A percentile compares a stretch with the other conserved stretches of the same genome.
These are phyloP conservation scores for Coelopa pilipes DNA, from an alignment of 2,888 invertebrate species.

Conservation along the genomic window DNA sequence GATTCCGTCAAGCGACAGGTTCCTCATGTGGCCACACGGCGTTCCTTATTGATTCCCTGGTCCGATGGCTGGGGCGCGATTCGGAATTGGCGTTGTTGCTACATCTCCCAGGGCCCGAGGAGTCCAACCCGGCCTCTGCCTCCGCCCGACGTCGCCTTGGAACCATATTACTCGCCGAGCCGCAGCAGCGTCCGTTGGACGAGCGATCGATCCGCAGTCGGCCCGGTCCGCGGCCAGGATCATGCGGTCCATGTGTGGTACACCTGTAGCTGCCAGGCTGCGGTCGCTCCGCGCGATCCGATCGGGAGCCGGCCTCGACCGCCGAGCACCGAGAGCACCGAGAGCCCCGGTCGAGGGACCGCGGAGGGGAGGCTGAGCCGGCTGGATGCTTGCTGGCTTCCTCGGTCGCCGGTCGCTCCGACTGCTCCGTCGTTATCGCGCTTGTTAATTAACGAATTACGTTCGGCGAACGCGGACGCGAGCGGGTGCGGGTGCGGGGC, in stretches of 20 bases:
- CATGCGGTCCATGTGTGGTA: conserved; percentile 13
- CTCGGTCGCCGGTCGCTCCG: neutral
- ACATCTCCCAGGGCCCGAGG: conserved; percentile 19
- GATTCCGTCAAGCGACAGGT: conserved; percentile 34
- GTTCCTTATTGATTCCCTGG: neutral
- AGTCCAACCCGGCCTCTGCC: too few species aligned
- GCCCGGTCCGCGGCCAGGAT: neutral
- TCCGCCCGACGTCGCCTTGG: conserved; percentile 15
- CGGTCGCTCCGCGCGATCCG: too few species aligned
- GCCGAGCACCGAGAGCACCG: too few species aligned
- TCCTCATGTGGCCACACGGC: conserved; percentile 17
- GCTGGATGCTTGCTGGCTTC: too few species aligned
- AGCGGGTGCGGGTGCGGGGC: neutral
- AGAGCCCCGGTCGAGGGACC: too few species aligned
- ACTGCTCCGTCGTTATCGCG: conserved; percentile 47
- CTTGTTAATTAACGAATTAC: conserved; percentile 54
- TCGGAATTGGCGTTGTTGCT: neutral
- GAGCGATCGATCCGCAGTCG: neutral
- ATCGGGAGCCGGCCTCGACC: too few species aligned
- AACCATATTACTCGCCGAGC: conserved; percentile 16
- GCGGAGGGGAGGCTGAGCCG: too few species aligned
- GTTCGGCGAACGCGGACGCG: conserved; percentile 20
- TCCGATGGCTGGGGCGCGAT: neutral
- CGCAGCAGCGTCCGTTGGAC: neutral
- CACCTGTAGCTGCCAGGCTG: conserved; percentile 10